Conservation (phyloP, 2,113 vertebrate genomes). For the Microtus ochrogaster region DNA sequence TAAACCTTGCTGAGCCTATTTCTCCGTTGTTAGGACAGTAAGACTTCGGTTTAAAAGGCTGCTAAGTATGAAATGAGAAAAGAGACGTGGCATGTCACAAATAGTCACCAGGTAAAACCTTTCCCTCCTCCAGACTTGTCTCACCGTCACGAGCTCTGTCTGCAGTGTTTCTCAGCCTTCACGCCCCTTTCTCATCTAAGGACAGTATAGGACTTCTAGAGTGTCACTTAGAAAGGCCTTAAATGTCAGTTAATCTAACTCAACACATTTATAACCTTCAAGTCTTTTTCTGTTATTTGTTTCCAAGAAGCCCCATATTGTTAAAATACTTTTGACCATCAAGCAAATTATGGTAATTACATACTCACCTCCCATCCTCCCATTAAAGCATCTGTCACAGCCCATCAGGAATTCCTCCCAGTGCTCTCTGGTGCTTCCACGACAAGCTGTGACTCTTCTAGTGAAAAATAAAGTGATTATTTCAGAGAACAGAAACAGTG, state of each 20-base stretch:
- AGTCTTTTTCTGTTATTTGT: not conserved
- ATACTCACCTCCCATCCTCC: not conserved
- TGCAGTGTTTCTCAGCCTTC: not conserved
- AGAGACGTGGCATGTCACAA: not conserved
- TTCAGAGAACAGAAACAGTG: not conserved
- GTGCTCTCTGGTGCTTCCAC: not conserved
- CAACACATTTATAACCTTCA: not conserved
- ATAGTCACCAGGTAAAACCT: not conserved
- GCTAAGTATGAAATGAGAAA: not conserved
- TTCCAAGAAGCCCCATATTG: not conserved
- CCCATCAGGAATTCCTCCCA: not conserved
- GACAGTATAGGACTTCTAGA: not conserved
- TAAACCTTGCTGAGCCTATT: not conserved
- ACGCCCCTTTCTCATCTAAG: not conserved
- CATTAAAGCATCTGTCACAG: not conserved
- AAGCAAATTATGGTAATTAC: not conserved
- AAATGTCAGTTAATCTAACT: not conserved
- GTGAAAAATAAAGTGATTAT: not conserved
- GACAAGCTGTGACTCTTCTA: not conserved
- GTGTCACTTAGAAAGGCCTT: not conserved
- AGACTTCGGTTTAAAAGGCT: not conserved
- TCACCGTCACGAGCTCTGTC: not conserved
- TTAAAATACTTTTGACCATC: not conserved
- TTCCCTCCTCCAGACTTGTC: no score
- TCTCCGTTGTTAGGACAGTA: not conserved